Percentiles rank a stretch among this genome's conserved stretches.
Evolutionary conservation across 2,888 invertebrate genomes (phyloP).

Genomic region (Girardia tigrina): DNA sequence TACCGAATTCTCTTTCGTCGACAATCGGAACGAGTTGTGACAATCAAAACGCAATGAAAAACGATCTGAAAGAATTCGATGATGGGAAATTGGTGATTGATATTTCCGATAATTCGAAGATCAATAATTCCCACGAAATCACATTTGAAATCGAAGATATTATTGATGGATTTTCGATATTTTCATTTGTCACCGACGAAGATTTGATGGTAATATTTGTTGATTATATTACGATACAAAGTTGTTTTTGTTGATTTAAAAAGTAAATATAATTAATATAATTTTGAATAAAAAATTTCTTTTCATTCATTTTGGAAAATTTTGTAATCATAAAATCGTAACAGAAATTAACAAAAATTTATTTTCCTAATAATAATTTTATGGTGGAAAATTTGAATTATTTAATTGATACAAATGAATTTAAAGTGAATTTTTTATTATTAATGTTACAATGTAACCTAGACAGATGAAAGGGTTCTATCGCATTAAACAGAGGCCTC

Average conservation of each 20-base stretch:
- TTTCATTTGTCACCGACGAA: conserved; percentile 5
- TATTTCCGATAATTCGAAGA: background rate
- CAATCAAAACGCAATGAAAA: background rate
- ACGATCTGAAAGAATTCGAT: background rate
- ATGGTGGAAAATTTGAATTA: background rate
- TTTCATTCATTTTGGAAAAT: too few relatives aligned
- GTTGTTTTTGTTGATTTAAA: too few relatives aligned
- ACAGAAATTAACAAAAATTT: too few relatives aligned
- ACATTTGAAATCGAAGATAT: background rate
- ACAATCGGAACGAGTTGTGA: background rate
- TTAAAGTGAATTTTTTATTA: too few relatives aligned
- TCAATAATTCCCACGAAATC: background rate
- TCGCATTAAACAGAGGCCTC: too few relatives aligned
- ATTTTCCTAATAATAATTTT: background rate
- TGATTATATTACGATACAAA: too few relatives aligned
- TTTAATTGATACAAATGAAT: too few relatives aligned
- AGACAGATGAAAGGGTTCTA: too few relatives aligned
- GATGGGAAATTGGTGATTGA: background rate
- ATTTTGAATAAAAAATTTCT: too few relatives aligned
- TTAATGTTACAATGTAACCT: too few relatives aligned
- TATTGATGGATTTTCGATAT: background rate
- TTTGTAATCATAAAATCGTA: too few relatives aligned
- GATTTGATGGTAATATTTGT: background rate
- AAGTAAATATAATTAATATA: too few relatives aligned
- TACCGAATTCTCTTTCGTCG: background rate